Base-by-base conservation (phyloP, 2,888 invertebrate species). In the Hirtodrosophila alboralis region DNA sequence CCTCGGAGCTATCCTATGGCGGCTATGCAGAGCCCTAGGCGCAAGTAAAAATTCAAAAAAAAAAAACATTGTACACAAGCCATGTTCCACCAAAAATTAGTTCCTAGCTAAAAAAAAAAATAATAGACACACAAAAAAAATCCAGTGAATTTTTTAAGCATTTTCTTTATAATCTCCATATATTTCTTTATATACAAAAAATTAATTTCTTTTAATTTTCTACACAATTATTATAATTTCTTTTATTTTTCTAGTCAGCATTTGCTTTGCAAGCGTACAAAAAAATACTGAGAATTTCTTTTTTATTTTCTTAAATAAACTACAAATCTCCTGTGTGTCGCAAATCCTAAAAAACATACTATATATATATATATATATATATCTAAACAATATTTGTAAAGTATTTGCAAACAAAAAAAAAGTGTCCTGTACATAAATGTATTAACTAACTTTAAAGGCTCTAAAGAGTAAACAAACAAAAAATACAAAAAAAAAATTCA, bases 51-150 rank as follows among this genome's bases (percentile, higher is more conserved):
- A n/a, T 16, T 21, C 16, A 26, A n/a, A 40, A 27, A 33, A 8
- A 21, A 31, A 37, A 43, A 66, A 51, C 49, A 40, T 47, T 56
- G 41, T 59, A 64, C 51, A 71, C 67, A 60, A 80, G 88, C 87
- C 88, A 89, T 88, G 79, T 83, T 84, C 84, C 86, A 89, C 90
- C 90, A 90, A 90, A 90, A 89, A 90, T 89, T 90, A 90, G 90
- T 90, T 90, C 90, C 90, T 90, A 90, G 88, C 84, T 79, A 70
- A 65, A 53, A 45, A 13, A 47, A 38, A 27, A 26, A 58, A 28
- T 14, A 34, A 51, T 34, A 44, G 40, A 59, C 58, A 62, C 40
- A 58, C 54, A 52, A 26, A 34, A 48, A 58, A 12, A n/a, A 10
- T 18, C 72, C 69, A 71, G 69, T 70, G 69, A 61, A 56, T 21